Base-by-base conservation (phyloP, 2,888 invertebrate species). In the Prenolepis imparis region DNA sequence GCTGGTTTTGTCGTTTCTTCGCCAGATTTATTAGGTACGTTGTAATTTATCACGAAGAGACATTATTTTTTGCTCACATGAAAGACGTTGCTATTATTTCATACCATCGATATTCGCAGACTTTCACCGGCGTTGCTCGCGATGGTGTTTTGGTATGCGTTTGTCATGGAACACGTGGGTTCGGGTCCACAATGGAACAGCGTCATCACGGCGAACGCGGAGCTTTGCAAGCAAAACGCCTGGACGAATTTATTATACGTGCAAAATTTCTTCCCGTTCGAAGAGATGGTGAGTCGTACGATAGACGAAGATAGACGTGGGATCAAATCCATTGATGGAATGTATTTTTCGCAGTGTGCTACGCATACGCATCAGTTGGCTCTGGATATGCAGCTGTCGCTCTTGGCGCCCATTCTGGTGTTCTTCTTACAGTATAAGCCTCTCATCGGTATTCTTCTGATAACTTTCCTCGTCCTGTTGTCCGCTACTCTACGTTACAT, bases 311-410 rank as follows among this genome's bases (percentile, higher is more conserved):
- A 52, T n/a, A 52, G 48, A 52, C 8, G 8, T n/a, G n/a, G 1
- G 15, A 24, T 70, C 2, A n/a, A 12, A 55, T 41, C 52, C 0
- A 36, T 48, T 21, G n/a, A 52, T 63, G 6, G n/a, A 44, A 72
- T 11, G 36, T 4, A 55, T 85, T 44, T 72, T 83, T 95, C 94
- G 15, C 94, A 97, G 97, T 97, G 97, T 91, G 97, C 97, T 32
- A 96, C 97, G 0, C 97, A 97, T 94, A 97, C 97, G 0, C 97
- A 97, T 92, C 97, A 97, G 91, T 93, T 97, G 86, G 97, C 97
- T 0, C 92, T 97, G 89, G 97, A 97, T 92, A 96, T 97, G 95
- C 97, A 97, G 93, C 95, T 97, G 12, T 97, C 97, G 12, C 94
- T 97, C 70, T 89, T 97, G 4, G 96, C 96, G 21, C 96, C 97